A percentile compares a stretch with the other conserved stretches of the same genome.
Conservation (phyloP, 2,888 invertebrate genomes). For the Calameuta filiformis region DNA sequence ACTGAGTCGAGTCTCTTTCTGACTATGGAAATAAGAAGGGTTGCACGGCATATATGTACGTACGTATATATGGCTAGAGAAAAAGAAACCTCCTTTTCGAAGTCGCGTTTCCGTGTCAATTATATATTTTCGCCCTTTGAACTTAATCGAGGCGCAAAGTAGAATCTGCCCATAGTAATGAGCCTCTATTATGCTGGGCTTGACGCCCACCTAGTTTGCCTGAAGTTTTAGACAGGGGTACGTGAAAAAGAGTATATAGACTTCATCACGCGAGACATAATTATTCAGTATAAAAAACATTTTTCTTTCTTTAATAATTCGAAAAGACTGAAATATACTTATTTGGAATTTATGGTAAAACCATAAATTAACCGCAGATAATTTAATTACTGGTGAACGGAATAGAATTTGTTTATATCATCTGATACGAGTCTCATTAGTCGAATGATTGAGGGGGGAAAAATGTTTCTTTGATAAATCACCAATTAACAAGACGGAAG, state of each 20-base stretch:
- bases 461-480: neutral
- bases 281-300: neutral
- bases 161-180: slow-evolving; percentile 47
- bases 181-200: slow-evolving; percentile 15
- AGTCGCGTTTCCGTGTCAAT: slow-evolving; percentile 39
- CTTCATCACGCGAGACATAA: neutral
- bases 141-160: slow-evolving; percentile 23
- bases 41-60: slow-evolving; percentile 13
- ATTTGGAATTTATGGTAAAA: neutral
- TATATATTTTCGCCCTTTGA: slow-evolving; percentile 48
- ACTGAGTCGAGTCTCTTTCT: slow-evolving; percentile 15
- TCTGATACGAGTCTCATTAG: neutral
- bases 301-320: neutral
- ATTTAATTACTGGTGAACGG: too few relatives aligned
- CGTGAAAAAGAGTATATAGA: neutral
- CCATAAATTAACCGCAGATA: neutral
- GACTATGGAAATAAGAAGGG: slow-evolving; percentile 50
- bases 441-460: neutral
- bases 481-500: neutral
- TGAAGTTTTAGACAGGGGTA: neutral
- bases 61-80: neutral
- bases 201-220: neutral
- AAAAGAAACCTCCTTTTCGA: neutral
- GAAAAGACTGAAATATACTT: neutral
- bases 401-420: too few relatives aligned